A percentile compares a stretch with the other conserved stretches of the same genome.
Evolutionary conservation across 2,113 vertebrate genomes (phyloP).

Genomic region (Thryonomys swinderianus): DNA sequence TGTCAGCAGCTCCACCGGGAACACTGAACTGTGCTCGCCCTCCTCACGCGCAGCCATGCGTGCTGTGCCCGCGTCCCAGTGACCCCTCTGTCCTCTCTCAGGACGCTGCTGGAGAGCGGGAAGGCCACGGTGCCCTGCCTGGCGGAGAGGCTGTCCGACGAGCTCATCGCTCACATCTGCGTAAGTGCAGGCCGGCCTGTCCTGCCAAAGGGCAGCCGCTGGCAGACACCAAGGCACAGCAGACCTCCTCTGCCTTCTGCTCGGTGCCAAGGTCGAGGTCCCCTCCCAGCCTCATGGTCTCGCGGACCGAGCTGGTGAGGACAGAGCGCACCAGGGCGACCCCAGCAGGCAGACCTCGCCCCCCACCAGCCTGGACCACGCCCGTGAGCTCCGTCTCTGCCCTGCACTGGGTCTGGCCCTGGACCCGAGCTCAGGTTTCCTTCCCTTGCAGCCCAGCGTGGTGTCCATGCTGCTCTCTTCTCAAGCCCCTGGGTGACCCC

Average conservation of each 20-base stretch:
- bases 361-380: neutral
- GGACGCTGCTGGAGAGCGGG: neutral
- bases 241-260: neutral
- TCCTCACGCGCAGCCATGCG: neutral
- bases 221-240: neutral
- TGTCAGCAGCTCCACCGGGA: neutral
- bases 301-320: accelerated
- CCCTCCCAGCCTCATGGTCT: neutral
- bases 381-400: neutral
- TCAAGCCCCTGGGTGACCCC: accelerated
- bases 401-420: neutral
- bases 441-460: too few species aligned
- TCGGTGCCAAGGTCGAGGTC: neutral
- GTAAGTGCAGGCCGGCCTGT: neutral
- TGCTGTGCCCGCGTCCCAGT: neutral
- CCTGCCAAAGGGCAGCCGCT: neutral
- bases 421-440: neutral
- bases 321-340: accelerated
- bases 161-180: slow-evolving; percentile 45
- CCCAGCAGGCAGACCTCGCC: neutral
- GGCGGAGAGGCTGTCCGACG: slow-evolving; percentile 8
- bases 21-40: neutral
- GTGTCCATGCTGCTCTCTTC: too few species aligned
- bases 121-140: slow-evolving; percentile 38
- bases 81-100: neutral